A percentile compares a stretch with the other conserved stretches of the same genome.
Conservation (phyloP, 2,797 vertebrate genomes). For the Gymnoscopelus braueri region DNA sequence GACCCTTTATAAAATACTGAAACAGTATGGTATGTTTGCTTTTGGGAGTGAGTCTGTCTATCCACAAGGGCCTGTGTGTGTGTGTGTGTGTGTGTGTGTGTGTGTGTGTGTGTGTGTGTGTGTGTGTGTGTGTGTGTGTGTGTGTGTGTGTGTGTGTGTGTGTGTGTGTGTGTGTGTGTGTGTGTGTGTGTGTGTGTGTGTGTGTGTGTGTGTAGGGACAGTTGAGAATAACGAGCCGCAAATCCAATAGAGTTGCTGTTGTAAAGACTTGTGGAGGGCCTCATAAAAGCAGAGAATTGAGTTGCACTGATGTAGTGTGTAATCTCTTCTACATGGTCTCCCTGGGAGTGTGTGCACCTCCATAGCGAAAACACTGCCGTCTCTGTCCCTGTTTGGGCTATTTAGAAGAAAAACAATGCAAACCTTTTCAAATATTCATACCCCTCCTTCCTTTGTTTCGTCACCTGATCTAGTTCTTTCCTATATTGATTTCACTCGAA, state of each 20-base stretch:
- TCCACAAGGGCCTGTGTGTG: conserved; percentile 20
- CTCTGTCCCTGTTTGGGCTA: conserved; percentile 29
- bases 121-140: neutral
- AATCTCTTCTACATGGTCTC: conserved; percentile 48
- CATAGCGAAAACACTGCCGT: conserved; percentile 16
- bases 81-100: conserved; percentile 16
- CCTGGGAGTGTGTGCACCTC: conserved; percentile 37
- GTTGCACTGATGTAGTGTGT: conserved; percentile 45
- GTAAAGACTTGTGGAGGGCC: conserved; percentile 42
- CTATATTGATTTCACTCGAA: conserved; percentile 23
- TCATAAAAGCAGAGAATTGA: conserved; percentile 47
- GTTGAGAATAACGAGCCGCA: conserved; percentile 24
- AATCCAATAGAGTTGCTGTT: conserved; percentile 46
- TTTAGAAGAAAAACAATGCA: conserved; percentile 26
- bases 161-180: neutral
- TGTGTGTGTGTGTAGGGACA: neutral
- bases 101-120: conserved; percentile 2
- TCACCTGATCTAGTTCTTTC: conserved; percentile 24
- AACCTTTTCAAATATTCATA: conserved; percentile 25
- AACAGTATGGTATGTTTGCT: conserved; percentile 12
- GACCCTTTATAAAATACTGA: conserved; percentile 27
- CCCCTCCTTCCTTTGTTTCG: conserved; percentile 9
- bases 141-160: conserved; percentile 6
- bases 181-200: conserved; percentile 1
- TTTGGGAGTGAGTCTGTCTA: conserved; percentile 31